These are phyloP conservation scores for Amblyteles armatorius DNA, from an alignment of 2,888 invertebrate genomes.

Conservation along the genomic window DNA sequence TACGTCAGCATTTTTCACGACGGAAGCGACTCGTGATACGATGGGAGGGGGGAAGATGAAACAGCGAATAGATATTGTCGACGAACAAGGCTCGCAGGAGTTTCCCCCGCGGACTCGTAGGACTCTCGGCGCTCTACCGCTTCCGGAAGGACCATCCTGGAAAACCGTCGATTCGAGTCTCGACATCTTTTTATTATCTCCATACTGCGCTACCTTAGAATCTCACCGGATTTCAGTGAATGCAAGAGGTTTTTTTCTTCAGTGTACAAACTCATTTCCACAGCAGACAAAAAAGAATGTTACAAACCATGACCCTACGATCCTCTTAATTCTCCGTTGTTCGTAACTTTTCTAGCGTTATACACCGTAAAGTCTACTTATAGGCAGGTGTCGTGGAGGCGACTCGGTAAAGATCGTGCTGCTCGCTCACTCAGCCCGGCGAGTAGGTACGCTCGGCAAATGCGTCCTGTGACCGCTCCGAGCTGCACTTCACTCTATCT, in stretches of 20 bases:
- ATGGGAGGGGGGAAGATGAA: conserved; percentile 12
- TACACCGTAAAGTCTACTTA: conserved; percentile 72
- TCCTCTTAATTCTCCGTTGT: not conserved
- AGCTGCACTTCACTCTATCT: conserved; percentile 31
- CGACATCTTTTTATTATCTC: not conserved
- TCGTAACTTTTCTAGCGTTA: not conserved
- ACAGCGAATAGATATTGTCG: conserved; percentile 23
- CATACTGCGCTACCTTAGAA: not conserved
- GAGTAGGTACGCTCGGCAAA: conserved; percentile 43
- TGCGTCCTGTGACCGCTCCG: conserved; percentile 19
- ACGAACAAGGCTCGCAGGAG: conserved; percentile 29
- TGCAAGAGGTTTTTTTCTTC: too few species aligned
- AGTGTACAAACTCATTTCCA: not conserved
- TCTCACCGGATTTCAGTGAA: not conserved
- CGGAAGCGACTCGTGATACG: not conserved
- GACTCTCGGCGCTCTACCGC: conserved; percentile 26
- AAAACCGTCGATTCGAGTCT: not conserved
- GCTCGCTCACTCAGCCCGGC: conserved; percentile 65
- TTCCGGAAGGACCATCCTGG: not conserved
- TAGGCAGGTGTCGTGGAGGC: conserved; percentile 74
- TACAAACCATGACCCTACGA: not conserved
- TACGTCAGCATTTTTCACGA: conserved; percentile 28
- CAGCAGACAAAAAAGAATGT: not conserved
- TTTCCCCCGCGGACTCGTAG: conserved; percentile 14
- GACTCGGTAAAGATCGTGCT: conserved; percentile 80